Conservation (phyloP, 2,888 invertebrate species). For the Drosophila vallismaia region DNA sequence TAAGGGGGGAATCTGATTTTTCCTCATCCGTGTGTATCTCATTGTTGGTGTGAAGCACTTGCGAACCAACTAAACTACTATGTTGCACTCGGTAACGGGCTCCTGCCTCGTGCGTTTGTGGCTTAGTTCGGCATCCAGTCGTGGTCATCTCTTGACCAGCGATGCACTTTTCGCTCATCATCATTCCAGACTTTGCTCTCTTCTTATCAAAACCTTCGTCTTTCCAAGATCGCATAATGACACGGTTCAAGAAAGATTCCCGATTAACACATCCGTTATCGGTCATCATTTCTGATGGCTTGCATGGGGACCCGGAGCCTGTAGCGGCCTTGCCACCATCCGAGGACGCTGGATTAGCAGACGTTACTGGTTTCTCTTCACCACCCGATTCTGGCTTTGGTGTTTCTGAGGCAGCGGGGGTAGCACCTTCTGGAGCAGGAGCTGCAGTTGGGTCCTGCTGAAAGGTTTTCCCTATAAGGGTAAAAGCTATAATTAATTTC, state of each 20-base stretch:
- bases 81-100: conserved; percentile 10
- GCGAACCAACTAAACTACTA: conserved; percentile 15
- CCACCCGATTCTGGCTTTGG: neutral
- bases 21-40: neutral
- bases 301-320: conserved; percentile 17
- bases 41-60: conserved; percentile 11
- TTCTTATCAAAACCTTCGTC: conserved; percentile 22
- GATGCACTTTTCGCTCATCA: conserved; percentile 6
- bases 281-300: conserved; percentile 27
- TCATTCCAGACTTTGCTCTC: conserved; percentile 1
- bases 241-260: neutral
- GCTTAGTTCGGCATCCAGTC: conserved; percentile 22
- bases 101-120: accelerated
- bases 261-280: conserved; percentile 41
- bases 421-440: neutral
- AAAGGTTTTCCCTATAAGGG: neutral
- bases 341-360: neutral
- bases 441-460: neutral
- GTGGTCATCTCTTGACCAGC: conserved; percentile 19
- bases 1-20: neutral
- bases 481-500: neutral
- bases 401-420: neutral
- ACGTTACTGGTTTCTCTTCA: neutral
- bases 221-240: conserved; percentile 23
- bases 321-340: neutral